Evolutionary conservation across 2,797 vertebrate genomes (phyloP).

Genomic region (Eulemur coronatus): DNA sequence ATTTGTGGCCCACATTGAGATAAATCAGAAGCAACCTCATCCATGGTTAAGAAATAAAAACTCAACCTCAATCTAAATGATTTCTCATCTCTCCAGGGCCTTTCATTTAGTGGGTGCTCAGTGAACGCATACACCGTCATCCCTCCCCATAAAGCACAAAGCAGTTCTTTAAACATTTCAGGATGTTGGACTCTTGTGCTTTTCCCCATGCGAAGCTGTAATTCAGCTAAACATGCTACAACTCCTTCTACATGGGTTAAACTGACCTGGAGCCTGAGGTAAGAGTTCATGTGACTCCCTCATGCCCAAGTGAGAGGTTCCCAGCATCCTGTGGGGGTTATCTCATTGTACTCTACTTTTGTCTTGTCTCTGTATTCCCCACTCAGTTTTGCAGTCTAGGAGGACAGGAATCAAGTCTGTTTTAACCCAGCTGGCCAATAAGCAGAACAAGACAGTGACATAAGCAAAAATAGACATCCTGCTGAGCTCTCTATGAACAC

Average conservation of each 20-base stretch:
- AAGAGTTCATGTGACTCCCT: neutral
- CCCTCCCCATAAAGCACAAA: neutral
- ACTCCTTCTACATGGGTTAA: neutral
- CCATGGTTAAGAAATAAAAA: neutral
- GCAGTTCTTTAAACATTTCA: neutral
- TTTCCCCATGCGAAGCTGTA: neutral
- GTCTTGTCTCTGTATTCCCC: neutral
- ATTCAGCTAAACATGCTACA: neutral
- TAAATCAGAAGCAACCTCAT: neutral
- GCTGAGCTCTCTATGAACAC: accelerated
- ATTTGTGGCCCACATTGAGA: no score
- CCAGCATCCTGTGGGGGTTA: no score
- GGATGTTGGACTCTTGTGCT: neutral
- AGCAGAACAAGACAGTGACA: neutral
- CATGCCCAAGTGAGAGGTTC: neutral
- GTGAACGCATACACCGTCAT: neutral
- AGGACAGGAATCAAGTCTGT: neutral
- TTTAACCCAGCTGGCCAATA: neutral
- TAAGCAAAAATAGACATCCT: neutral
- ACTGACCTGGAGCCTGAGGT: neutral
- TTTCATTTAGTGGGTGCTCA: neutral
- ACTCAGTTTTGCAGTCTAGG: neutral
- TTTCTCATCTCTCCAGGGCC: neutral
- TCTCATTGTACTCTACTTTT: neutral
- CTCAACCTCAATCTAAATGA: neutral